phyloP scores from a whole-genome alignment of 2,113 vertebrate species.

The Papio anubis region DNA sequence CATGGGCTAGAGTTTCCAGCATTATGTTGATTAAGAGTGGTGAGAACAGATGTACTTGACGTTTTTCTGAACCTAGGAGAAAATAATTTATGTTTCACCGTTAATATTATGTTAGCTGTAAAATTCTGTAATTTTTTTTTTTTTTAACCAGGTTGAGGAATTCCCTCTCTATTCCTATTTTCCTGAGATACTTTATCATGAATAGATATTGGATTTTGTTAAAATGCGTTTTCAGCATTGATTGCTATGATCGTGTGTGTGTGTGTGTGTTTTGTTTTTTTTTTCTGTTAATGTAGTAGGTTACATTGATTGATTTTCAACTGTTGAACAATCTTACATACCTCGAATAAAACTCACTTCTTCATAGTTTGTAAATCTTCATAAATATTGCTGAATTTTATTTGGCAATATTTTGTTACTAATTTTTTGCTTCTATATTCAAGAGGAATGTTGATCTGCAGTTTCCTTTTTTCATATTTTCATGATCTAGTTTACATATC shows the following conservation, averaged over 20 bases:
- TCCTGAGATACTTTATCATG: neutral
- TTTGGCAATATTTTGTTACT: neutral
- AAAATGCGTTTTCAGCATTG: neutral
- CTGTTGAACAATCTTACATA: neutral
- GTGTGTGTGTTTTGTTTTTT: neutral
- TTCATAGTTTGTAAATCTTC: neutral
- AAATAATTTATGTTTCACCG: neutral
- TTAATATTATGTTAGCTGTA: neutral
- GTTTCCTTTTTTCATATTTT: neutral
- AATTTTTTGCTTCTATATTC: neutral
- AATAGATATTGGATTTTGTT: neutral
- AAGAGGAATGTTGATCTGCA: neutral
- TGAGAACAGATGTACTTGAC: neutral
- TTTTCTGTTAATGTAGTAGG: neutral
- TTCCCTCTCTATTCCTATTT: neutral
- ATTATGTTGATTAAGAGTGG: neutral
- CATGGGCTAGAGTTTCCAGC: neutral
- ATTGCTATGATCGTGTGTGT: neutral
- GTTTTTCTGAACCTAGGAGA: neutral
- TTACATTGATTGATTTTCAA: neutral
- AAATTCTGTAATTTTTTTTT: neutral
- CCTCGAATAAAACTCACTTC: neutral
- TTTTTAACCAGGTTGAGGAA: neutral
- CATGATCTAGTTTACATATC: neutral
- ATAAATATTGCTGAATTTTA: neutral